Base-by-base conservation (phyloP, 2,797 vertebrate species). In the Columba guinea region DNA sequence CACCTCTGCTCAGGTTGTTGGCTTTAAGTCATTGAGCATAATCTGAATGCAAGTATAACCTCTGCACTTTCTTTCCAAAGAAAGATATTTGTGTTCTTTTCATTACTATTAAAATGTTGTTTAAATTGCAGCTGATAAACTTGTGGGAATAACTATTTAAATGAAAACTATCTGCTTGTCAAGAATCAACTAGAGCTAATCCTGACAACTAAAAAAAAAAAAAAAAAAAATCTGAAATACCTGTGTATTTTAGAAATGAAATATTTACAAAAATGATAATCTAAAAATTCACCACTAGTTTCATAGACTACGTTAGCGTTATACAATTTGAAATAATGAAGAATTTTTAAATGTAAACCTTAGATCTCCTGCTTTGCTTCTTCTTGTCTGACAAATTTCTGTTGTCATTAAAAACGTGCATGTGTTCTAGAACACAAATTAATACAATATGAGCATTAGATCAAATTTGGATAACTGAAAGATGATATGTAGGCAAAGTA, bases 381-480 rank as follows among this genome's bases (percentile, higher is more conserved):
- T 65, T 83, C 58, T n/a, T 81, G 35, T 62, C 58, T 86, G 52
- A 14, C 14, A 60, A 16, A 19, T 37, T 91, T 78, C 84, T 78
- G 48, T 52, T 87, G 63, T 71, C 82, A 95, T 94, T 95, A 85
- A 88, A 91, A 44, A 87, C 69, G 49, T n/a, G 4, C 86, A 55
- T 32, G 41, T 56, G 30, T 39, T 60, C 39, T 84, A 94, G 68
- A 91, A 53, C 55, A 91, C 34, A 51, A 53, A 87, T 18, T 79
- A 85, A 79, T 35, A 24, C 4, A 48, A 55, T 88, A 22, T 53
- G 6, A 84, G 56, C 46, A 90, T 83, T 91, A 83, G 60, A 91
- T 55, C 79, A 77, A 89, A 92, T 93, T 95, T 84, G 94, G 63
- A 87, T 52, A 84, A 34, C n/a, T 85, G n/a, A 84, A 96, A 77